phyloP scores from a whole-genome alignment of 2,888 invertebrate species.

The Tuta absoluta region DNA sequence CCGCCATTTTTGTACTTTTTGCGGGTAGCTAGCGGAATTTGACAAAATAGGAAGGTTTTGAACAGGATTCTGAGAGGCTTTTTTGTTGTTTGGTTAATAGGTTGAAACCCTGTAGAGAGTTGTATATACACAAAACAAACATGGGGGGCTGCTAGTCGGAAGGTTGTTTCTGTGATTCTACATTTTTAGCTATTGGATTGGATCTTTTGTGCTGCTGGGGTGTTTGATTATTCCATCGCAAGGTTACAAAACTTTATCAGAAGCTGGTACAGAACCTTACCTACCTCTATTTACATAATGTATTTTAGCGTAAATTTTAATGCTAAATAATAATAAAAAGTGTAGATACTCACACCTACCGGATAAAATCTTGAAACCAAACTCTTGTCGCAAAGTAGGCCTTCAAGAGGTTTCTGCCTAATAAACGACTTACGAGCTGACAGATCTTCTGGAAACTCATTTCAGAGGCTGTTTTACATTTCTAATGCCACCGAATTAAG shows the following conservation, averaged over 20 bases:
- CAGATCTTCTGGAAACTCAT: conserved; percentile 62
- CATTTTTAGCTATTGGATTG: too few species aligned
- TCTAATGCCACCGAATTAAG: conserved; percentile 55
- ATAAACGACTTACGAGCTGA: conserved; percentile 53
- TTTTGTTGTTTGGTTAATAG: background rate
- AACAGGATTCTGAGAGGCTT: background rate
- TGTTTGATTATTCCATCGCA: too few species aligned
- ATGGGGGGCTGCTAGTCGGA: background rate
- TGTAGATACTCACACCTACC: too few species aligned
- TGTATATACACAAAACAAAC: background rate
- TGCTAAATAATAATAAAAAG: too few species aligned
- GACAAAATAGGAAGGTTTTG: conserved; percentile 14
- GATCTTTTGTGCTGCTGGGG: too few species aligned
- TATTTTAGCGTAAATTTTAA: too few species aligned
- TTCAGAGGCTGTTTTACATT: conserved; percentile 69
- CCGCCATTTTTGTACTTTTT: conserved; percentile 7
- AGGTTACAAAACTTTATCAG: too few species aligned
- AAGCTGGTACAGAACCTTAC: too few species aligned
- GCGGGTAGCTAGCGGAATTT: background rate
- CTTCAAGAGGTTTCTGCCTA: conserved; percentile 40
- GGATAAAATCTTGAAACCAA: background rate
- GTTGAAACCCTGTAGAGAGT: background rate
- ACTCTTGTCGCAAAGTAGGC: conserved; percentile 14
- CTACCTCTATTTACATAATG: too few species aligned
- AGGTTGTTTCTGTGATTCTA: background rate